These are phyloP conservation scores for Molossus alvarezi DNA, from an alignment of 2,797 vertebrate species.

Conservation along the genomic window DNA sequence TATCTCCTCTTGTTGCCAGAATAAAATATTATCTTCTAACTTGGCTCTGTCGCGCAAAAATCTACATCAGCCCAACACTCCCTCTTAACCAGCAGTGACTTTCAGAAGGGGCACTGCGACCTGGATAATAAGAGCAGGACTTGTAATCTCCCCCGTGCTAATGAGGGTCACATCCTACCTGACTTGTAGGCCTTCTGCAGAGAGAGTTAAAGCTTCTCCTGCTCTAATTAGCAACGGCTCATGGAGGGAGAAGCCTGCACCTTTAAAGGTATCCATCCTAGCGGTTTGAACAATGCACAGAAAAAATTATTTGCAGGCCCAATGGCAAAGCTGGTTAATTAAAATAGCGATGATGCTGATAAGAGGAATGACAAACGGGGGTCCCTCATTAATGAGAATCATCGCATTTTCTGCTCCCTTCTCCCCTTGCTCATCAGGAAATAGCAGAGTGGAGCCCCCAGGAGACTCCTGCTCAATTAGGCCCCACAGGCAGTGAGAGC, in stretches of 20 bases:
- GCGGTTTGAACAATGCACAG: slow-evolving; percentile 22
- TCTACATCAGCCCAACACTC: slow-evolving; percentile 53
- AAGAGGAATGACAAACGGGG: slow-evolving; percentile 58
- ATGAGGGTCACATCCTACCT: slow-evolving; percentile 76
- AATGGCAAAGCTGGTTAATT: slow-evolving; percentile 80
- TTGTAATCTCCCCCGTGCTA: slow-evolving; percentile 73
- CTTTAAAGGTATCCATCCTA: slow-evolving; percentile 57
- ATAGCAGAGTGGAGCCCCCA: slow-evolving; percentile 43
- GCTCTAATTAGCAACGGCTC: slow-evolving; percentile 74
- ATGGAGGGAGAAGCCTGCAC: not conserved
- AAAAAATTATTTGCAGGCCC: slow-evolving; percentile 68
- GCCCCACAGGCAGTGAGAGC: slow-evolving; percentile 71
- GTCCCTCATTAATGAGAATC: slow-evolving; percentile 65
- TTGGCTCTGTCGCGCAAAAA: slow-evolving; percentile 64
- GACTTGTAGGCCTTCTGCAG: slow-evolving; percentile 35
- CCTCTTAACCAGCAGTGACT: slow-evolving; percentile 66
- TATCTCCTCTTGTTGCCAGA: slow-evolving; percentile 34
- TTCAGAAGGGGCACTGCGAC: slow-evolving; percentile 22
- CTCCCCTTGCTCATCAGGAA: slow-evolving; percentile 82
- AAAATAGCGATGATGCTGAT: slow-evolving; percentile 75
- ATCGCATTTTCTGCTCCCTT: slow-evolving; percentile 17
- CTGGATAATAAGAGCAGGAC: slow-evolving; percentile 55
- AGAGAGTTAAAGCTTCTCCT: slow-evolving; percentile 35
- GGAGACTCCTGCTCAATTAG: slow-evolving; percentile 81
- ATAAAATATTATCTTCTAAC: slow-evolving; percentile 71